Conservation (phyloP, 92 coral and sea anemone species). For the Zoanthus solanderi region DNA sequence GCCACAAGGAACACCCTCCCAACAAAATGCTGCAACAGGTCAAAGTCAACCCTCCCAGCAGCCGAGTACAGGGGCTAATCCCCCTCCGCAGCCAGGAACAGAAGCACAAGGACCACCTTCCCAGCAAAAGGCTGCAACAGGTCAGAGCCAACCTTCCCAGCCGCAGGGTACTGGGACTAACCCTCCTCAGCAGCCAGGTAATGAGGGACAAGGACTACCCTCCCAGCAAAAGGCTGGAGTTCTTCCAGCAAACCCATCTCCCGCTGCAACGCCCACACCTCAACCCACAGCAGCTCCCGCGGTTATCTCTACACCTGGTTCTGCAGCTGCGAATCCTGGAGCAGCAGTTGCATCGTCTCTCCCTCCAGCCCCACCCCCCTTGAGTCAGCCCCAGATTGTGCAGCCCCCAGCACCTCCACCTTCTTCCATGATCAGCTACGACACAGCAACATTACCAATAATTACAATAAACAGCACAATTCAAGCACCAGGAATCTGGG, state of each 20-base stretch:
- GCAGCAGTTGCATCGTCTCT: background rate
- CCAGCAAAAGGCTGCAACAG: background rate
- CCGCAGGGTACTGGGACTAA: background rate
- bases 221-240: background rate
- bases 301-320: conserved; percentile 24
- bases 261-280: conserved; percentile 8
- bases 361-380: background rate
- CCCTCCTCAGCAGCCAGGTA: background rate
- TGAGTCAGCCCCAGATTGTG: background rate
- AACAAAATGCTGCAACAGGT: background rate
- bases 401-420: conserved; percentile 22
- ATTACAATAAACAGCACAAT: conserved; percentile 33
- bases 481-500: conserved; percentile 39
- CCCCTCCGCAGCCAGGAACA: background rate
- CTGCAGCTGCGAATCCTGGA: background rate
- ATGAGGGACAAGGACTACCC: background rate
- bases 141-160: background rate
- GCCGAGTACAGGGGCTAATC: background rate
- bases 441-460: background rate
- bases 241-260: background rate
- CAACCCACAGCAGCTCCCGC: conserved; percentile 14
- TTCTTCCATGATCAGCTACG: conserved; percentile 5
- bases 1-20: background rate
- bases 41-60: background rate
- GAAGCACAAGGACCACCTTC: background rate